phyloP scores from a whole-genome alignment of 2,797 vertebrate species.

The Pipistrellus kuhlii region DNA sequence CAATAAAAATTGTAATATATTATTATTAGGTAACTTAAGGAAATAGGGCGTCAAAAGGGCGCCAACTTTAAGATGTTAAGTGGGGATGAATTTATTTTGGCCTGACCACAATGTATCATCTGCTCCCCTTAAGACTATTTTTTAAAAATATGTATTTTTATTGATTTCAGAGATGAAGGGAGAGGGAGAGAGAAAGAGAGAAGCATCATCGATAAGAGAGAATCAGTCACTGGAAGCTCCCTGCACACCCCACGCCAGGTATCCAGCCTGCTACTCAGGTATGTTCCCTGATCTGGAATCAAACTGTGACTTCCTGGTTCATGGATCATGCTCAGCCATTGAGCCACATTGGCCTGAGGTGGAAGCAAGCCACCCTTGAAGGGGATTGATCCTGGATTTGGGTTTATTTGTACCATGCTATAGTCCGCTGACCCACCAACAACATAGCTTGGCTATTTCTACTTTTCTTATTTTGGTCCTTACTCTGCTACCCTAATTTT shows the following conservation, averaged over 20 bases:
- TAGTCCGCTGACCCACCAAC: not conserved
- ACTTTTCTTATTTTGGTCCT: slow-evolving; percentile 34
- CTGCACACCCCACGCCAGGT: no score
- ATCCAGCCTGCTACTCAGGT: no score
- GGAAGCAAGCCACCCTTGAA: not conserved
- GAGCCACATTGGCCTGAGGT: not conserved
- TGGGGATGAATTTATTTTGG: slow-evolving; percentile 23
- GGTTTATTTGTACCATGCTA: not conserved
- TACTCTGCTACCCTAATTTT: slow-evolving; percentile 25
- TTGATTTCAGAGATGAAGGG: no score
- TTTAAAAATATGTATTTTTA: no score
- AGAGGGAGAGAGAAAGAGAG: no score
- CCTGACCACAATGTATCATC: not conserved
- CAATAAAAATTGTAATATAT: not conserved
- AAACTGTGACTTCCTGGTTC: no score
- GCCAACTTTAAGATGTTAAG: slow-evolving; percentile 10
- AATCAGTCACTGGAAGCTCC: no score
- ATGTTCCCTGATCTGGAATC: no score
- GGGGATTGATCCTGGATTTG: not conserved
- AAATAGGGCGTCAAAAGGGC: not conserved
- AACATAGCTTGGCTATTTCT: not conserved
- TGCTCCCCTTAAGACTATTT: not conserved
- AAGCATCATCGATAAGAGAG: no score
- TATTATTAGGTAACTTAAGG: not conserved
- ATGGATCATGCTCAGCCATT: no score